Base-by-base conservation (phyloP, 2,797 vertebrate genomes). In the Anguilla marmorata region DNA sequence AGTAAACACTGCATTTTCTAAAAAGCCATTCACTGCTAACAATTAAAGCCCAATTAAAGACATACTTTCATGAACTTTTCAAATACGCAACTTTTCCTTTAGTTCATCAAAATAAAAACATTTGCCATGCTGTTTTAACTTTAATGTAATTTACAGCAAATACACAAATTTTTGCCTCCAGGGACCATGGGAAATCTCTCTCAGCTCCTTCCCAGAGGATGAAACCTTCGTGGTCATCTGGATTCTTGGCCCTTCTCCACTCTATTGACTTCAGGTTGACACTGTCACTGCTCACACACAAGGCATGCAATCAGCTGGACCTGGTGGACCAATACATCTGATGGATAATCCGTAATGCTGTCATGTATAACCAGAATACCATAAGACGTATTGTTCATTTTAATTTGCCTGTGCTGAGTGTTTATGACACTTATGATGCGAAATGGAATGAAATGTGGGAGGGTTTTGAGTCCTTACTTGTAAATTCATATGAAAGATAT, bases 31-130 rank as follows among this genome's bases (percentile, higher is more conserved):
- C 76, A 80, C 41, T 80, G 76, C 76, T 21, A 21, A 45, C 76
- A 80, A 19, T 11, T 63, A 63, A 19, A 76, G 33, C 66, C 30
- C 16, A 37, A 41, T 37, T 79, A 79, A 76, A 48, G 76, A 21
- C 19, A 21, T 48, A 80, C 3, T 14, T 80, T 80, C 76, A 45
- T 80, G 37, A 80, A 19, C 37, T 45, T 80, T 80, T 80, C 41
- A 80, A 45, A 80, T 48, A 45, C 41, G 45, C 37, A 80, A 80
- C 37, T 79, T 79, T 79, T 45, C 76, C 76, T 45, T 74, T 27
- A 2, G 30, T 80, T 80, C 21, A 41, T 82, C 8, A 7, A 82
- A 82, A 50, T 45, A 82, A 76, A 76, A 74, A 74, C 69, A 45
- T 80, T 80, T 80, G 41, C 0, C 45, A n/a, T 82, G 9, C 24